These are phyloP conservation scores for Thamnophis sirtalis DNA, from an alignment of 2,113 vertebrate genomes.

Conservation along the genomic window DNA sequence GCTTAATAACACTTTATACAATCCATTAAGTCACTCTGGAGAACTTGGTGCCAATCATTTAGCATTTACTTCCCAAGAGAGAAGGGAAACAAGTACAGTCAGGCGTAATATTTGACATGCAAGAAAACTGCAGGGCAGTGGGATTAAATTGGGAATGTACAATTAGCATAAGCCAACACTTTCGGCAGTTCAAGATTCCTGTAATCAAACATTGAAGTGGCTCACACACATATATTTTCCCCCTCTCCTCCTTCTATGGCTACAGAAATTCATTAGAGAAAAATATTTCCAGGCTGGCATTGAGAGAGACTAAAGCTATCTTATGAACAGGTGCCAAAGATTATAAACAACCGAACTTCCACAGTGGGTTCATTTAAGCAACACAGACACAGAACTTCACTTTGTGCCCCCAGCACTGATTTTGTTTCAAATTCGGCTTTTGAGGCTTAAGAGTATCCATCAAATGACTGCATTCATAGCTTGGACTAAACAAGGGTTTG, in stretches of 20 bases:
- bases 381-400: not conserved
- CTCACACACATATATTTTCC: not conserved
- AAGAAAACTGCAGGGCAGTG: not conserved
- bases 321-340: not conserved
- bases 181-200: not conserved
- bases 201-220: rapidly evolving
- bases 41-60: conserved; percentile 16
- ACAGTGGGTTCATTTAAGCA: not conserved
- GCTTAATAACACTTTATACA: conserved; percentile 51
- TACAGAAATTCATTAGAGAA: not conserved
- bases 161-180: not conserved
- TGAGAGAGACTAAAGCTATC: not conserved
- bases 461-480: not conserved
- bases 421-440: not conserved
- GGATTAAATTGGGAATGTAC: not conserved
- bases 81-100: not conserved
- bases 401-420: not conserved
- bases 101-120: not conserved
- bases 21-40: conserved; percentile 34
- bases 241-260: too few relatives aligned
- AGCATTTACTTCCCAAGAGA: not conserved
- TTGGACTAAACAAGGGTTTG: not conserved
- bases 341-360: not conserved
- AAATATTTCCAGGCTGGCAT: too few relatives aligned
- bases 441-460: not conserved